Percentiles rank a stretch among this genome's conserved stretches.
Conservation (phyloP, 1,140 invertebrate species). For the Arion vulgaris region DNA sequence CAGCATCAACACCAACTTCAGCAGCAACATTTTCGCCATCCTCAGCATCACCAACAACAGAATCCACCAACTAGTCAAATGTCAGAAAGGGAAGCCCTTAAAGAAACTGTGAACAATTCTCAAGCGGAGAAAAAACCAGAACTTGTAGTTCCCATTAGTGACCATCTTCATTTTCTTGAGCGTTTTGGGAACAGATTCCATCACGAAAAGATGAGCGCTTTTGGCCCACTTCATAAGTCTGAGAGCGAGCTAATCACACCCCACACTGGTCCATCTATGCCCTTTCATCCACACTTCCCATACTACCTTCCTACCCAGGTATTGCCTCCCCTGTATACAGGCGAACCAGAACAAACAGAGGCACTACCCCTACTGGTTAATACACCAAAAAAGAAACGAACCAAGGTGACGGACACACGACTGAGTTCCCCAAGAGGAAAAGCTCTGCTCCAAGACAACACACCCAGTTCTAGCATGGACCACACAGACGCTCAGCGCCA, state of each 20-base stretch:
- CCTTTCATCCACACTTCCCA: slow-evolving; percentile 55
- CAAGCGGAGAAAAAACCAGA: slow-evolving; percentile 39
- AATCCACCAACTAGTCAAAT: not conserved
- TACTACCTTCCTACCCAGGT: slow-evolving; percentile 67
- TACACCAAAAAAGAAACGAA: slow-evolving; percentile 92
- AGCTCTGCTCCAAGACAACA: slow-evolving; percentile 67
- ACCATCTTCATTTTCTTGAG: slow-evolving; percentile 43
- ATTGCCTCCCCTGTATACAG: slow-evolving; percentile 77
- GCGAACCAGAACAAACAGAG: slow-evolving; percentile 90
- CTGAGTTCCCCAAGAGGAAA: slow-evolving; percentile 82
- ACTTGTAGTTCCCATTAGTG: slow-evolving; percentile 42
- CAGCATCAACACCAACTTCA: slow-evolving; percentile 19
- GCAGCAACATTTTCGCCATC: slow-evolving; percentile 21
- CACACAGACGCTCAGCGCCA: slow-evolving; percentile 46
- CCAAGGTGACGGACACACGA: slow-evolving; percentile 97
- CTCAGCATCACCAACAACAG: slow-evolving; percentile 34
- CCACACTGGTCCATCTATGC: slow-evolving; percentile 48
- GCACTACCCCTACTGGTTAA: slow-evolving; percentile 89
- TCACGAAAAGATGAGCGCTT: slow-evolving; percentile 64
- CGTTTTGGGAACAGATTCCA: slow-evolving; percentile 45
- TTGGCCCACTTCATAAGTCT: slow-evolving; percentile 55
- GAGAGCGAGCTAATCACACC: slow-evolving; percentile 50
- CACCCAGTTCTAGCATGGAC: slow-evolving; percentile 49
- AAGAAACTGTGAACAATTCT: slow-evolving; percentile 41
- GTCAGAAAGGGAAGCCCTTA: slow-evolving; percentile 30